These are phyloP conservation scores for Neogale vison DNA, from an alignment of 2,113 vertebrate species.

Conservation along the genomic window DNA sequence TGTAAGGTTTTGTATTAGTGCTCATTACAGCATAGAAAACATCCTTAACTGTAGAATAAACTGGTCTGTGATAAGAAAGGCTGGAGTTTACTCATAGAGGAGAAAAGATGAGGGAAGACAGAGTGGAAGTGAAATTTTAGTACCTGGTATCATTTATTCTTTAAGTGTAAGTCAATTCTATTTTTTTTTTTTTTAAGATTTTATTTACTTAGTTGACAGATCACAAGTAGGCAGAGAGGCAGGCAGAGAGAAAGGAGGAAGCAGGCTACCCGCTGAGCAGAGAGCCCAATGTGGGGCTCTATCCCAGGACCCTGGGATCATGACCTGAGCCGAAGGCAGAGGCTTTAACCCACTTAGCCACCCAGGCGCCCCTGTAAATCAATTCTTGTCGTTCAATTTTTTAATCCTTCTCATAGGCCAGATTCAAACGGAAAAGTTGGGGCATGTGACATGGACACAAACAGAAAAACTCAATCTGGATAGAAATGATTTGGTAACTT, in stretches of 20 bases:
- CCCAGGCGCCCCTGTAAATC: neutral
- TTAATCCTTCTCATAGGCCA: neutral
- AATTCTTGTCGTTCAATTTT: constrained; percentile 20
- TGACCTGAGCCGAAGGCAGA: too few relatives aligned
- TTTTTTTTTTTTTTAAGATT: too few relatives aligned
- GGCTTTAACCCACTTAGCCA: too few relatives aligned
- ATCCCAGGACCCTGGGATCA: too few relatives aligned
- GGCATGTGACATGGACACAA: neutral
- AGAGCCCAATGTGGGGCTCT: too few relatives aligned
- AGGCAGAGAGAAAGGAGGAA: too few relatives aligned
- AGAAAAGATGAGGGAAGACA: neutral
- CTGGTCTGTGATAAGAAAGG: neutral
- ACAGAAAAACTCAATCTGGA: neutral
- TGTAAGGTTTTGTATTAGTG: neutral
- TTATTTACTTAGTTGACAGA: too few relatives aligned
- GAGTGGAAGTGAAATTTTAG: neutral
- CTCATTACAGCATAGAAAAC: neutral
- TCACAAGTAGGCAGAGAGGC: too few relatives aligned
- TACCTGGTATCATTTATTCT: neutral
- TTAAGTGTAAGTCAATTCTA: constrained; percentile 7
- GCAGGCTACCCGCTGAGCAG: too few relatives aligned
- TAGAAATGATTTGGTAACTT: neutral
- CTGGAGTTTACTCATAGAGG: neutral
- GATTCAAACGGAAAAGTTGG: neutral
- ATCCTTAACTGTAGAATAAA: constrained; percentile 16